Conservation (phyloP, 2,113 vertebrate species). For the Xyliphius kryptos region DNA sequence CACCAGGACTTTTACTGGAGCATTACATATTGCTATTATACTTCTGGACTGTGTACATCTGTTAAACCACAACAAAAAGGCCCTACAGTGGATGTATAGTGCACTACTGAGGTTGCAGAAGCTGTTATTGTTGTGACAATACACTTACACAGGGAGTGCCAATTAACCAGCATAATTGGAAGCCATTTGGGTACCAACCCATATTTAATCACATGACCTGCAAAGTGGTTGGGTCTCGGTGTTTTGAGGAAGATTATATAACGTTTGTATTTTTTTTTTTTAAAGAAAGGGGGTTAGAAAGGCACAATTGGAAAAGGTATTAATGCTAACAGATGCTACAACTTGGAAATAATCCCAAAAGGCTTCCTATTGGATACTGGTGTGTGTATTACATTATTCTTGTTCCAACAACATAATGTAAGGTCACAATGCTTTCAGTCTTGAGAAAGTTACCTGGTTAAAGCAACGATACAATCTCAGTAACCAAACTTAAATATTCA, state of each 20-base stretch:
- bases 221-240: no score
- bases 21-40: slow-evolving; percentile 91
- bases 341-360: background rate
- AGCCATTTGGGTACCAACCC: background rate
- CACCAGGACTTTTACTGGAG: slow-evolving; percentile 59
- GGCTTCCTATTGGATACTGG: background rate
- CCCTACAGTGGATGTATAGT: background rate
- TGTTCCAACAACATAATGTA: background rate
- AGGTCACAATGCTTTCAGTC: no score
- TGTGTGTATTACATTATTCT: background rate
- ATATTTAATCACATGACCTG: background rate
- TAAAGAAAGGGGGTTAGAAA: background rate
- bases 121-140: background rate
- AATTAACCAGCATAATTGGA: background rate
- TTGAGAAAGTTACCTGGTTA: no score
- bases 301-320: background rate
- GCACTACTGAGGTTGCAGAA: no score
- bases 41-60: slow-evolving; percentile 69
- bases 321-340: slow-evolving; percentile 12
- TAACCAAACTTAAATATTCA: no score
- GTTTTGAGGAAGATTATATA: no score
- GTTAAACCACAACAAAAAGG: slow-evolving; percentile 44
- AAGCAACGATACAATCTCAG: no score
- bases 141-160: background rate
- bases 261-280: no score